A percentile compares a stretch with the other conserved stretches of the same genome.
These are phyloP conservation scores for Aplysia californica DNA, from an alignment of 1,140 invertebrate species.

Conservation along the genomic window DNA sequence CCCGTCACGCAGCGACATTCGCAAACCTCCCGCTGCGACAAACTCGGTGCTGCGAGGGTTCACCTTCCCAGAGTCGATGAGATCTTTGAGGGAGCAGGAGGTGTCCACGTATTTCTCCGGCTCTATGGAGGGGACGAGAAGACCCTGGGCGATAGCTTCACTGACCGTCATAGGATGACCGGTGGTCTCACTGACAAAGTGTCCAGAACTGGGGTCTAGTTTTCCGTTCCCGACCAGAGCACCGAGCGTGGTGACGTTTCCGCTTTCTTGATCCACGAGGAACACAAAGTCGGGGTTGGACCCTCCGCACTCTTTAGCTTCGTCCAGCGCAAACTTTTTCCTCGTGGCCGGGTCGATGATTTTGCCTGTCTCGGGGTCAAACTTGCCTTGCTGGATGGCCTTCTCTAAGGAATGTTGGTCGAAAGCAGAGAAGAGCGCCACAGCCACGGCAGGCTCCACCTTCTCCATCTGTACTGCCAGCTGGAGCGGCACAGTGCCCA, in stretches of 20 bases:
- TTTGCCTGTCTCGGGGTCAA: conserved; percentile 66
- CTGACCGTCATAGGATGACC: conserved; percentile 78
- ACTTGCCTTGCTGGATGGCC: conserved; percentile 77
- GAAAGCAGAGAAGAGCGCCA: conserved; percentile 74
- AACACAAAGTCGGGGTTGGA: conserved; percentile 53
- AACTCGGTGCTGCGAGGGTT: conserved; percentile 59
- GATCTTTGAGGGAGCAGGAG: conserved; percentile 49
- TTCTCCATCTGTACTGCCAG: conserved; percentile 50
- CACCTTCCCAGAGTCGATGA: conserved; percentile 56
- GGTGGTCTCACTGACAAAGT: conserved; percentile 78
- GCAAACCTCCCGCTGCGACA: conserved; percentile 52
- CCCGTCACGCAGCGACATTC: conserved; percentile 60
- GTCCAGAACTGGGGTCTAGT: conserved; percentile 79
- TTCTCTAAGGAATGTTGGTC: conserved; percentile 74
- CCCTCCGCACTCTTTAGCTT: conserved; percentile 66
- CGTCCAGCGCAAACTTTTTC: conserved; percentile 67
- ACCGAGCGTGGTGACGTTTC: conserved; percentile 49
- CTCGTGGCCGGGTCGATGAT: conserved; percentile 42
- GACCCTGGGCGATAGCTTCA: conserved; percentile 82
- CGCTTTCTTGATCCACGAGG: conserved; percentile 53
- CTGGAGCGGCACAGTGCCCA: conserved; percentile 42
- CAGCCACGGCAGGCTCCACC: conserved; percentile 67
- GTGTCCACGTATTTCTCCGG: conserved; percentile 53
- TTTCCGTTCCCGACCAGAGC: conserved; percentile 47
- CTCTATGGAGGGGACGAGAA: conserved; percentile 70